Evolutionary conservation across 2,797 vertebrate genomes (phyloP).

Genomic region (Rhynchotus rufescens): DNA sequence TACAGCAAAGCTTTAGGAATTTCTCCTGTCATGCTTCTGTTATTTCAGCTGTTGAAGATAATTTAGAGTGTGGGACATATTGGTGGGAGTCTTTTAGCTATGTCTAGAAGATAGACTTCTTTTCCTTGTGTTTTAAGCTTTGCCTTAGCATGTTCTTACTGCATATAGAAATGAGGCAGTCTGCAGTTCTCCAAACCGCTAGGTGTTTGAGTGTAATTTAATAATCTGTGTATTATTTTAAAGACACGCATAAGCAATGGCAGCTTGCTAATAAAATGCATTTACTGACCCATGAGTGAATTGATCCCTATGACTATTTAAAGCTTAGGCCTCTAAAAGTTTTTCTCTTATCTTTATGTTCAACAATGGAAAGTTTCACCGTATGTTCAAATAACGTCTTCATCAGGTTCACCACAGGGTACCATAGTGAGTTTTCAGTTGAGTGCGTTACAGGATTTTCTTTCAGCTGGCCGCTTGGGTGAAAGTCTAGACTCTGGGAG

Average conservation of each 20-base stretch:
- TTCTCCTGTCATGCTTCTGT: neutral
- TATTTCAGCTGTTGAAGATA: neutral
- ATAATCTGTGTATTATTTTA: slow-evolving; percentile 89
- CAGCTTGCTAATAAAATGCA: slow-evolving; percentile 84
- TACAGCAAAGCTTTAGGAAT: neutral
- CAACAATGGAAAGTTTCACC: slow-evolving; percentile 94
- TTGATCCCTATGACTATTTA: slow-evolving; percentile 89
- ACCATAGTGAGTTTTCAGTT: slow-evolving; percentile 98
- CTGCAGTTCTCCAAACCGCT: neutral
- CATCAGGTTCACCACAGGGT: slow-evolving; percentile 98
- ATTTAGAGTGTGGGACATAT: neutral
- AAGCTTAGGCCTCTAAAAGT: slow-evolving; percentile 84
- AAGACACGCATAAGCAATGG: slow-evolving; percentile 81
- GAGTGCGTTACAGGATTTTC: slow-evolving; percentile 99
- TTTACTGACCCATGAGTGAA: slow-evolving; percentile 91
- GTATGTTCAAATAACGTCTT: slow-evolving; percentile 97
- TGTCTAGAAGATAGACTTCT: neutral
- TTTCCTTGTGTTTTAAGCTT: neutral
- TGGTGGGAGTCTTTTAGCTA: neutral
- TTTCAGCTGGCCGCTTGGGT: slow-evolving; percentile 87
- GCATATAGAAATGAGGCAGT: neutral
- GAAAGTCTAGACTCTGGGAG: slow-evolving; percentile 90
- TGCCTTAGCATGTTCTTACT: neutral
- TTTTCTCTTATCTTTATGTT: slow-evolving; percentile 85
- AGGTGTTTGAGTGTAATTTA: slow-evolving; percentile 34